Conservation (phyloP, 2,888 invertebrate species). For the Drosophila acutilabella region DNA sequence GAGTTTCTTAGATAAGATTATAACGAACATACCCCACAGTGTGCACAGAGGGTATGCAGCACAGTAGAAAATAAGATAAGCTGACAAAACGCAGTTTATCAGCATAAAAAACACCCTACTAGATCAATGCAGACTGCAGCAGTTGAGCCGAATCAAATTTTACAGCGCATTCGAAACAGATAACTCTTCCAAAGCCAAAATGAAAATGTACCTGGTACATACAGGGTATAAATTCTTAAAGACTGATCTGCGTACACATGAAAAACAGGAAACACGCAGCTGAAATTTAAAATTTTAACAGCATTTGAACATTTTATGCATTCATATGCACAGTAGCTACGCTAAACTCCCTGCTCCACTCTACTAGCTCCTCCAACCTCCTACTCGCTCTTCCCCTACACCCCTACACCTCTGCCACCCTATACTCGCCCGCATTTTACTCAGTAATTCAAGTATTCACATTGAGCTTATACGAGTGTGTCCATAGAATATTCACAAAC, state of each 20-base stretch:
- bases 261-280: not conserved
- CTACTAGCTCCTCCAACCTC: not conserved
- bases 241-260: not conserved
- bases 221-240: too few relatives aligned
- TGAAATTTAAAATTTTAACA: not conserved
- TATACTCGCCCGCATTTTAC: not conserved
- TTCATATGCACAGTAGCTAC: conserved; percentile 66
- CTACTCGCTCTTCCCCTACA: not conserved
- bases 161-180: not conserved
- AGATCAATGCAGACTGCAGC: not conserved
- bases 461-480: conserved; percentile 40
- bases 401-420: not conserved
- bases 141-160: not conserved
- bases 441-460: conserved; percentile 9
- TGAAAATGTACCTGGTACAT: too few relatives aligned
- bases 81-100: not conserved
- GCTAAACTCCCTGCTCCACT: not conserved
- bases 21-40: not conserved
- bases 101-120: too few relatives aligned
- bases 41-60: not conserved
- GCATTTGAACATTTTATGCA: conserved; percentile 44
- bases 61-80: not conserved
- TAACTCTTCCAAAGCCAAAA: too few relatives aligned
- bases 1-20: not conserved
- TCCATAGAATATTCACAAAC: conserved; percentile 45